These are phyloP conservation scores for Otolemur crassicaudatus DNA, from an alignment of 2,797 vertebrate species.

Conservation along the genomic window DNA sequence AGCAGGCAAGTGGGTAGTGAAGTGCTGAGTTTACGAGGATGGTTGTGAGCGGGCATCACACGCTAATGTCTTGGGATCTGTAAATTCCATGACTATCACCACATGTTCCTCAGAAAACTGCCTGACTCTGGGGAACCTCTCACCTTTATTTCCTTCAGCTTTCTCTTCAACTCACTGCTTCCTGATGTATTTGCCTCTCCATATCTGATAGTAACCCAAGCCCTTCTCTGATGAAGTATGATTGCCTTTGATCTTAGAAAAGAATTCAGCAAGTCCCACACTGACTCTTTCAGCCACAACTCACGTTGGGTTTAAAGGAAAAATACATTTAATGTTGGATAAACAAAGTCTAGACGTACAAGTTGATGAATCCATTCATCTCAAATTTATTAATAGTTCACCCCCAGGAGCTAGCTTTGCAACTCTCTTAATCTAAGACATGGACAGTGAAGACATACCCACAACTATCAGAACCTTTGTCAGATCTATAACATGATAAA, in stretches of 20 bases:
- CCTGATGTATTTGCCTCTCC: background rate
- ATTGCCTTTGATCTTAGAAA: slow-evolving; percentile 9
- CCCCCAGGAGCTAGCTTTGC: background rate
- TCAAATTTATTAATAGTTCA: background rate
- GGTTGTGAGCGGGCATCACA: background rate
- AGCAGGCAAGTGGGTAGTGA: background rate
- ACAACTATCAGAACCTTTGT: no score
- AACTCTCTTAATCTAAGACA: background rate
- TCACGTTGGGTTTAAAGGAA: background rate
- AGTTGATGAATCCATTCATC: background rate
- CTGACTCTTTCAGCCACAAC: background rate
- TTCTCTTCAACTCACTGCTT: background rate
- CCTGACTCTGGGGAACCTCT: background rate
- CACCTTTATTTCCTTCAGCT: background rate
- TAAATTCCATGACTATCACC: background rate
- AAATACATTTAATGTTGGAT: background rate
- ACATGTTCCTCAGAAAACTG: background rate
- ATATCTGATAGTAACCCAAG: background rate
- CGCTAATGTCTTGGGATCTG: background rate
- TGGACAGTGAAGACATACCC: background rate
- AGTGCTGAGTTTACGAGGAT: background rate
- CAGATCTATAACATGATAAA: no score
- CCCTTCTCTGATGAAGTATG: background rate
- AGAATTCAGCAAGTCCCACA: background rate
- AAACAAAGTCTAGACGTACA: background rate